phyloP scores from a whole-genome alignment of 2,797 vertebrate genomes.

The Phataginus tricuspis region DNA sequence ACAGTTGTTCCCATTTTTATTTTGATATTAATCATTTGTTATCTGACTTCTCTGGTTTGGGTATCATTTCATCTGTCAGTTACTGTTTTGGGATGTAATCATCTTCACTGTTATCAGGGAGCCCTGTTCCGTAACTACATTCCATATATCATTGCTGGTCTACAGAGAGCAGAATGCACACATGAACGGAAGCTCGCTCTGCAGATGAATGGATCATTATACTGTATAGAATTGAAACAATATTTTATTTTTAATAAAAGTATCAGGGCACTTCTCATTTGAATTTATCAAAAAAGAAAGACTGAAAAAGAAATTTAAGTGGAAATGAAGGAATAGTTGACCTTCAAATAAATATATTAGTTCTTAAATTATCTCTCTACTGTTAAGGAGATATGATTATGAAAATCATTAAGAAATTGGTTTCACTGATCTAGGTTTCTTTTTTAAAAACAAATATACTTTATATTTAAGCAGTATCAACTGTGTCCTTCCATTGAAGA shows the following conservation, averaged over 20 bases:
- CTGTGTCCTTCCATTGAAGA: background rate
- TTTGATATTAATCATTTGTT: background rate
- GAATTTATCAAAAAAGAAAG: background rate
- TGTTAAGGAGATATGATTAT: background rate
- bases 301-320: conserved; percentile 36
- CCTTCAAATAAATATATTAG: conserved; percentile 18
- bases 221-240: background rate
- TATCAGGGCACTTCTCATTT: background rate
- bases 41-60: background rate
- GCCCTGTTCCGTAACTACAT: background rate
- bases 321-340: background rate
- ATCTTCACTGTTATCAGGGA: background rate
- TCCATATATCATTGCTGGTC: background rate
- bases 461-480: background rate
- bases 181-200: background rate
- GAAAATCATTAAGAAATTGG: background rate
- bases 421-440: background rate
- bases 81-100: background rate
- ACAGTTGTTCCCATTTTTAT: background rate
- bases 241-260: background rate
- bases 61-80: background rate
- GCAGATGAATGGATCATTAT: background rate
- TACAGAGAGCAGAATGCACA: background rate
- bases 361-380: conserved; percentile 25
- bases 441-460: background rate